Conservation (phyloP, 2,888 invertebrate genomes). For the Ennomos fuscantarius region DNA sequence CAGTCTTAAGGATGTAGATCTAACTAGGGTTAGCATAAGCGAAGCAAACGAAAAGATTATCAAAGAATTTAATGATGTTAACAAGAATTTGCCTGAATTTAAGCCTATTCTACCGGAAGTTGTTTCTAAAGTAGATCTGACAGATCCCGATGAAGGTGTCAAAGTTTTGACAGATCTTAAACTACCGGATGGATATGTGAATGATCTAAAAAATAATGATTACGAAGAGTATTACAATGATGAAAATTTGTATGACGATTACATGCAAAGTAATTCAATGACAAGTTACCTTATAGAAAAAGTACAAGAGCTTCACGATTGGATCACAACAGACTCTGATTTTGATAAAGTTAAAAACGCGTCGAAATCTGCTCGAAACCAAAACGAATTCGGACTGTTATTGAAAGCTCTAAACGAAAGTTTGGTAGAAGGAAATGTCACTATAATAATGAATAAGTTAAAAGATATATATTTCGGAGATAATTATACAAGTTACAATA, state of each 20-base stretch:
- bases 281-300: slow-evolving; percentile 80
- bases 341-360: slow-evolving; percentile 51
- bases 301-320: slow-evolving; percentile 80
- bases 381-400: slow-evolving; percentile 64
- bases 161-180: slow-evolving; percentile 44
- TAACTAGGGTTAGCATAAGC: slow-evolving; percentile 16
- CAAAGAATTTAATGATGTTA: slow-evolving; percentile 19
- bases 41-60: slow-evolving; percentile 30
- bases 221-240: slow-evolving; percentile 77
- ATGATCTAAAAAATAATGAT: slow-evolving; percentile 50
- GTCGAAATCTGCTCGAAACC: slow-evolving; percentile 43
- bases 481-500: slow-evolving; percentile 58
- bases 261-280: slow-evolving; percentile 77
- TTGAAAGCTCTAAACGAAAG: slow-evolving; percentile 82
- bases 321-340: slow-evolving; percentile 75
- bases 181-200: slow-evolving; percentile 58
- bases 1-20: slow-evolving; percentile 26
- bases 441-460: slow-evolving; percentile 78
- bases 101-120: slow-evolving; percentile 69
- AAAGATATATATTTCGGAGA: slow-evolving; percentile 81
- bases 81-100: slow-evolving; percentile 57
- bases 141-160: slow-evolving; percentile 27
- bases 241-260: slow-evolving; percentile 75
- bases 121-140: slow-evolving; percentile 1
- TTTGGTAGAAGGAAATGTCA: slow-evolving; percentile 76